Base-by-base conservation (phyloP, 2,797 vertebrate species). In the Spondyliosoma cantharus region DNA sequence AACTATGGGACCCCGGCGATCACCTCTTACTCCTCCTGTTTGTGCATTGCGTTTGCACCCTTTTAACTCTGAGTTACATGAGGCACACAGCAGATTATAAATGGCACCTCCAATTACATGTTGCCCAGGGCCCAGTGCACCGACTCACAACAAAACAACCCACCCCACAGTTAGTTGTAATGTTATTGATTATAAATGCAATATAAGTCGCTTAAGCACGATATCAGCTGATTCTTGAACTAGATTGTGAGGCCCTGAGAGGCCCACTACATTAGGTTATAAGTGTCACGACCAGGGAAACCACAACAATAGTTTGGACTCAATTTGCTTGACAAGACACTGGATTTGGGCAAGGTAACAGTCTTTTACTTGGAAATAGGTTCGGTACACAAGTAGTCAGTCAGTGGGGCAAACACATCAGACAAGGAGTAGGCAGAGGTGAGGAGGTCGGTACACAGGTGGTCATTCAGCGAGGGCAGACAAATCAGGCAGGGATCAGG, bases 91-190 rank as follows among this genome's bases (percentile, higher is more conserved):
- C 13, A 50, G 37, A 45, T 8, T 52, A 27, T 19, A 43, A 22
- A 64, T 57, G 29, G 25, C 32, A 46, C 11, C 14, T 53, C 46
- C 16, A 54, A 3, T 72, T 66, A 37, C 45, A 65, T 59, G 59
- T 59, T 24, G 16, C 29, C 32, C 1, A 27, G 16, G 61, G 49
- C 11, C 3, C 20, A 46, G 20, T 46, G 8, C 45, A 9, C 32
- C 9, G 7, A 37, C 32, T 9, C 32, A 37, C 27, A 37, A 42
- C 17, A 76, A 20, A 19, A 25, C 24, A 24, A 46, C 25, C 54
- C 12, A 2, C 46, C n/a, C 14, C 13, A 25, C 54, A 15, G 16
- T 24, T 46, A 42, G 50, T 27, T 62, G 65, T 17, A 15, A 42
- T 22, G 42, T 37, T 25, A 61, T 43, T n/a, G 0, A 71, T 29